Conservation (phyloP, 2,888 invertebrate species). For the Zeuzera pyrina region DNA sequence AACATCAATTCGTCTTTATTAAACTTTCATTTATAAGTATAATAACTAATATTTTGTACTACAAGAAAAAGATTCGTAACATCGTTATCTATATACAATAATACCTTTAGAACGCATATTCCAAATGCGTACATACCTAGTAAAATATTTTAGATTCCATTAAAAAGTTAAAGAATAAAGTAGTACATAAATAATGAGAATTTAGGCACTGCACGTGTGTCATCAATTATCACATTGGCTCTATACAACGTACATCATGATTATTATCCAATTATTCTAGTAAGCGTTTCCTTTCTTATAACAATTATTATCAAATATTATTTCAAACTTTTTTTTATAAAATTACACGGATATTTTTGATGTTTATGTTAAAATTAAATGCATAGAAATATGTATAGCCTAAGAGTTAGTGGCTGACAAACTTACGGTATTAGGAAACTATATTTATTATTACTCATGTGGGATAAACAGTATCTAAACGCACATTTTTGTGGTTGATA, state of each 20-base stretch:
- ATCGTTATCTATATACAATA: slow-evolving; percentile 54
- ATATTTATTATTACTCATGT: no score
- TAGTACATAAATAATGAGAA: slow-evolving; percentile 48
- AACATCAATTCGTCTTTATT: slow-evolving; percentile 72
- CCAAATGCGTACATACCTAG: slow-evolving; percentile 11
- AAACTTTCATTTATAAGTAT: slow-evolving; percentile 39
- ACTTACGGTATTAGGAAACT: no score
- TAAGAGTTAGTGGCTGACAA: no score
- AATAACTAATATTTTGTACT: slow-evolving; percentile 65
- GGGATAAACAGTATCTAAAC: no score
- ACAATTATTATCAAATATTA: slow-evolving; percentile 54
- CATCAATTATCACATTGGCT: slow-evolving; percentile 65
- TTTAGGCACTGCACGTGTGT: slow-evolving; percentile 69
- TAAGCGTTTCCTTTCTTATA: slow-evolving; percentile 68
- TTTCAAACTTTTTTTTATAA: slow-evolving; percentile 3
- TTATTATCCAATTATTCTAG: slow-evolving; percentile 51
- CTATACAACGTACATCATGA: slow-evolving; percentile 47
- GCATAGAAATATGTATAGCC: no score
- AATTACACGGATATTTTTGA: background rate
- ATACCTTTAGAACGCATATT: slow-evolving; percentile 35
- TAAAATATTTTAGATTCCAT: slow-evolving; percentile 33
- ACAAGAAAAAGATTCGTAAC: slow-evolving; percentile 53
- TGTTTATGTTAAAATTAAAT: no score
- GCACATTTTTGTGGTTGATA: no score
- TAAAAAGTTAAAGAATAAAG: slow-evolving; percentile 34